phyloP scores from a whole-genome alignment of 2,113 vertebrate genomes.

The Forbesichthys agassizii region DNA sequence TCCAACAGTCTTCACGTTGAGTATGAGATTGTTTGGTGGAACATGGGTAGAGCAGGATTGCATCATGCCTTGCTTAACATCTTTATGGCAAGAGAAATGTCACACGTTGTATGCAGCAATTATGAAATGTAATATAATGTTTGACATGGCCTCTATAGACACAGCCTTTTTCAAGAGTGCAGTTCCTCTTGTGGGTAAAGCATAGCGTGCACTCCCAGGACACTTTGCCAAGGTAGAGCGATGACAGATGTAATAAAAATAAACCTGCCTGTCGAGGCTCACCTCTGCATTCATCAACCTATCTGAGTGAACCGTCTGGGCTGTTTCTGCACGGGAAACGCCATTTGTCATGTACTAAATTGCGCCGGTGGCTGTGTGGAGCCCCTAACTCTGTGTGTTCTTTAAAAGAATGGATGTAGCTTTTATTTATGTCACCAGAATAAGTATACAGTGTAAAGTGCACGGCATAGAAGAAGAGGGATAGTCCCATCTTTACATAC shows the following conservation, averaged over 20 bases:
- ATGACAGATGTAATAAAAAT: slow-evolving; percentile 93
- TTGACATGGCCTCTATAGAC: background rate
- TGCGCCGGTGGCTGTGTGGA: slow-evolving; percentile 51
- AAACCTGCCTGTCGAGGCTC: slow-evolving; percentile 86
- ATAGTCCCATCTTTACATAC: slow-evolving; percentile 1
- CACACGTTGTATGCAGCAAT: background rate
- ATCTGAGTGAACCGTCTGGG: slow-evolving; percentile 81
- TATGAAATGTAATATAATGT: slow-evolving; percentile 1
- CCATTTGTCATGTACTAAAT: slow-evolving; percentile 73
- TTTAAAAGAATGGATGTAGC: slow-evolving; percentile 45
- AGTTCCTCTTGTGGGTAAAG: slow-evolving; percentile 46
- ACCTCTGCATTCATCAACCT: slow-evolving; percentile 89
- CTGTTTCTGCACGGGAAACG: slow-evolving; percentile 61
- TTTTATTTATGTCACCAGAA: slow-evolving; percentile 59
- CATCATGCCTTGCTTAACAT: slow-evolving; percentile 2
- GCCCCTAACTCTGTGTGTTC: slow-evolving; percentile 45
- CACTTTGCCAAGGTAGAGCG: slow-evolving; percentile 71
- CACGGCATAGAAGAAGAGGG: slow-evolving; percentile 5
- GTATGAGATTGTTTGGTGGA: slow-evolving; percentile 26
- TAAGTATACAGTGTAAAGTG: slow-evolving; percentile 28
- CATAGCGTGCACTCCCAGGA: slow-evolving; percentile 75
- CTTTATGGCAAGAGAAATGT: slow-evolving; percentile 7
- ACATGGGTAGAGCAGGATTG: slow-evolving; percentile 57
- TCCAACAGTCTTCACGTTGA: slow-evolving; percentile 30
- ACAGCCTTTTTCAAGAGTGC: slow-evolving; percentile 18